A percentile compares a stretch with the other conserved stretches of the same genome.
These are phyloP conservation scores for Piprites chloris DNA, from an alignment of 2,113 vertebrate species.

Conservation along the genomic window DNA sequence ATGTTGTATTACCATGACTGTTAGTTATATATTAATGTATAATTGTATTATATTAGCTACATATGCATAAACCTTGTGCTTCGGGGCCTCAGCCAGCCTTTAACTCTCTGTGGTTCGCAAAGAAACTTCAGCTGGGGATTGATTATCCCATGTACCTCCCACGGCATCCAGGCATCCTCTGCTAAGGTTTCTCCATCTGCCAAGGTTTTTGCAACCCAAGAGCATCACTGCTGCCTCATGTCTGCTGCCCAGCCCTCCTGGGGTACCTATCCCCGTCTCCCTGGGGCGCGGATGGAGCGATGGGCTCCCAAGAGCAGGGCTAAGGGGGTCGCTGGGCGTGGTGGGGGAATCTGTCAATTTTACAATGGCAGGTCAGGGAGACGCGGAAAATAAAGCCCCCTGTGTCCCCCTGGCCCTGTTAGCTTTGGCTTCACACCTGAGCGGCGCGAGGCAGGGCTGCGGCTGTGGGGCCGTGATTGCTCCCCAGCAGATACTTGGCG, in stretches of 20 bases:
- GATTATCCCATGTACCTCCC: rapidly evolving
- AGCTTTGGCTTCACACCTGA: background rate
- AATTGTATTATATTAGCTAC: conserved; percentile 57
- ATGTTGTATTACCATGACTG: conserved; percentile 59
- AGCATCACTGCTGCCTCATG: background rate
- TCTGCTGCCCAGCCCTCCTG: background rate
- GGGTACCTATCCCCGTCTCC: background rate
- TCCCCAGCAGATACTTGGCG: background rate
- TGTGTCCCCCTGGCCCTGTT: background rate
- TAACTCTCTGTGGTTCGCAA: conserved; percentile 41
- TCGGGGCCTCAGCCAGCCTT: conserved; percentile 1
- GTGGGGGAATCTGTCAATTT: background rate
- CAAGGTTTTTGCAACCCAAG: background rate
- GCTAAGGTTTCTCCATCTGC: background rate
- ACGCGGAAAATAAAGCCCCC: background rate
- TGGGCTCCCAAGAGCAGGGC: background rate
- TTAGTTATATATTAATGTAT: conserved; percentile 67
- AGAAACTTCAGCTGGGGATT: background rate
- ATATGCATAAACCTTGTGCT: conserved; percentile 55
- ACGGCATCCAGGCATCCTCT: background rate
- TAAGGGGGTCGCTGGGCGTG: rapidly evolving
- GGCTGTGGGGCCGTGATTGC: background rate
- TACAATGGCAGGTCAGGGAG: background rate
- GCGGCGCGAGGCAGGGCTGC: rapidly evolving
- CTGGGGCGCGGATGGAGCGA: rapidly evolving